A percentile compares a stretch with the other conserved stretches of the same genome.
Evolutionary conservation across 2,113 vertebrate genomes (phyloP).

Genomic region (Lutjanus erythropterus): DNA sequence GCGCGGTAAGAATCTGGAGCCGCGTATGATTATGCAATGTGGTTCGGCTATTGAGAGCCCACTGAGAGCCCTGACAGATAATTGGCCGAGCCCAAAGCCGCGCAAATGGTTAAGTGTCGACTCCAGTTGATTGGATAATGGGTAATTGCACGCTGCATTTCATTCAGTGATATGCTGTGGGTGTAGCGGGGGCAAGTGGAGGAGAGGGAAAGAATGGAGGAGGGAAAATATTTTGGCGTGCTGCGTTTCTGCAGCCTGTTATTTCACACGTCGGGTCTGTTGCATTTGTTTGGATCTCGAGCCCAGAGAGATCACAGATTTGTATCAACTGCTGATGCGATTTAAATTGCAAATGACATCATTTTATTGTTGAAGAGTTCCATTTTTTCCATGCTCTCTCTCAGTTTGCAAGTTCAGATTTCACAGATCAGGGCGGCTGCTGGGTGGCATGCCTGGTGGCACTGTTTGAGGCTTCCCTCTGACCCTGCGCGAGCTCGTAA

Average conservation of each 20-base stretch:
- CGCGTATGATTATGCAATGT: slow-evolving; percentile 59
- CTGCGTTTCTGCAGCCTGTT: slow-evolving; percentile 55
- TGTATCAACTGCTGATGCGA: slow-evolving; percentile 41
- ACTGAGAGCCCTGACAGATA: slow-evolving; percentile 67
- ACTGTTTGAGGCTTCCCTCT: slow-evolving; percentile 36
- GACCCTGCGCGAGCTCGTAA: slow-evolving; percentile 16
- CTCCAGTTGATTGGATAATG: slow-evolving; percentile 80
- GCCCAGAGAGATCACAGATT: slow-evolving; percentile 44
- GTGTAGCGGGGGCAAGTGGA: slow-evolving; percentile 50
- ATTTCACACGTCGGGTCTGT: slow-evolving; percentile 56
- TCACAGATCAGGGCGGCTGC: slow-evolving; percentile 5
- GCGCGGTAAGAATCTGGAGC: slow-evolving; percentile 44
- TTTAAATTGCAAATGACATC: slow-evolving; percentile 64
- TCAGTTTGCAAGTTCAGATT: slow-evolving; percentile 18
- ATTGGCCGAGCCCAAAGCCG: slow-evolving; percentile 69
- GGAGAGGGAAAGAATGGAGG: slow-evolving; percentile 36
- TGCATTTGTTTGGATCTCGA: slow-evolving; percentile 60
- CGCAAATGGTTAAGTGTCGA: slow-evolving; percentile 75
- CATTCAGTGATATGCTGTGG: slow-evolving; percentile 65
- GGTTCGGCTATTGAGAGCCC: slow-evolving; percentile 46
- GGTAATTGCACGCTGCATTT: slow-evolving; percentile 77
- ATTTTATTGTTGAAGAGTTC: slow-evolving; percentile 21
- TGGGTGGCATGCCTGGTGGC: slow-evolving; percentile 17
- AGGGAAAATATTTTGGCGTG: slow-evolving; percentile 63
- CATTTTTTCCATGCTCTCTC: slow-evolving; percentile 10